phyloP scores from a whole-genome alignment of 2,888 invertebrate genomes.

The Atrina japonica region DNA sequence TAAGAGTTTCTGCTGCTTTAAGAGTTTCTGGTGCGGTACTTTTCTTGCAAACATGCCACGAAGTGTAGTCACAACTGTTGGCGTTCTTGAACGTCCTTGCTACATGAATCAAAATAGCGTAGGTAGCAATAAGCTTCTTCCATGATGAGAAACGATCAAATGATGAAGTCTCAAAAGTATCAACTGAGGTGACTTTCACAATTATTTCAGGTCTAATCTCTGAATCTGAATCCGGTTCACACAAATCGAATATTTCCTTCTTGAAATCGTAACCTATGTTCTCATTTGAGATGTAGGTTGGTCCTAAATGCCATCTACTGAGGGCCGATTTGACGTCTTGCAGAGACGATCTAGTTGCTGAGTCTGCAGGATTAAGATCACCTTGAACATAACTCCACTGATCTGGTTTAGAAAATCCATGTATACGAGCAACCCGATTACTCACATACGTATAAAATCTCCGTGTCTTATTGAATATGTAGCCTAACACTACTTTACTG shows the following conservation, averaged over 20 bases:
- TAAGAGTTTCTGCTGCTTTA: too few species aligned
- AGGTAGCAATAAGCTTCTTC: too few species aligned
- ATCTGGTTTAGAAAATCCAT: conserved; percentile 7
- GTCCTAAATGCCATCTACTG: conserved; percentile 44
- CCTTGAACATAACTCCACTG: conserved; percentile 48
- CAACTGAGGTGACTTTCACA: not conserved
- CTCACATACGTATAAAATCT: conserved; percentile 14
- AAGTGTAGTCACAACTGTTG: too few species aligned
- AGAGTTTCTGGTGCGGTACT: too few species aligned
- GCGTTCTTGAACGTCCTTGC: too few species aligned
- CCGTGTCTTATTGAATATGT: conserved; percentile 2
- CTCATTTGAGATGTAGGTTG: too few species aligned
- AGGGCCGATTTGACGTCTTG: not conserved
- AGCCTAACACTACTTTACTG: conserved; percentile 15
- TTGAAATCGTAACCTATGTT: too few species aligned
- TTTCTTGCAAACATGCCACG: too few species aligned
- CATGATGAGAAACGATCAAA: conserved; percentile 32
- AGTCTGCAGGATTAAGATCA: conserved; percentile 40
- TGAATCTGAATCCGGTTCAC: conserved; percentile 23
- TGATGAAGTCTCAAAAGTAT: conserved; percentile 13
- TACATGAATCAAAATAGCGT: too few species aligned
- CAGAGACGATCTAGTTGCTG: conserved; percentile 32
- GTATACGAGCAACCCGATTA: not conserved
- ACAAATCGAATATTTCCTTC: too few species aligned
- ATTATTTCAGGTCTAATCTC: conserved; percentile 32